Evolutionary conservation across 2,113 vertebrate genomes (phyloP), one percentile per base, ranked within the genome.

Genomic region (Panthera leo): DNA sequence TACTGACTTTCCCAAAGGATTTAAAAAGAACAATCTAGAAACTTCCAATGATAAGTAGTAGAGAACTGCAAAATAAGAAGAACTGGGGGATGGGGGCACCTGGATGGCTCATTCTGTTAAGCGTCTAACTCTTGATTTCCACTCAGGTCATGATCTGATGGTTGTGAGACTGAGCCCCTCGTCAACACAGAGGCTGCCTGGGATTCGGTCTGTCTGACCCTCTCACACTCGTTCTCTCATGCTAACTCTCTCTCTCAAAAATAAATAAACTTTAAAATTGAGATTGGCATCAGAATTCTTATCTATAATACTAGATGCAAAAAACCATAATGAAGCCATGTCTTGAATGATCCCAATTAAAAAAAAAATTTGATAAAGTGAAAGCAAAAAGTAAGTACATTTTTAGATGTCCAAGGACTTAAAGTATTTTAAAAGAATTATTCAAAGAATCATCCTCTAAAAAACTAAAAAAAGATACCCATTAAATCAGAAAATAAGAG

Each of bases 351-450:
- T 86, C 27, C 63, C 51, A 31, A 39, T 18, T 91, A 39, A 95
- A 79, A 79, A 71, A 82, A 70, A 48, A 55, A 58, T 85, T 80
- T 91, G 85, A 10, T 79, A 13, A 95, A 51, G 88, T 85, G 48
- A 76, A 76, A 95, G 36, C 71, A 91, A 85, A 79, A 94, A 67
- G 63, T 87, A 29, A 87, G 58, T 51, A 63, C 63, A 68, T 87
- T 87, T 94, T 86, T 82, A 71, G 39, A 91, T 79, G 61, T 61
- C 39, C 3, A 71, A 80, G 82, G 51, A 80, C 34, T 91, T 63
- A 91, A 80, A 80, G 48, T 10, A 86, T 80, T 80, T 39, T 85
- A 68, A 95, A 79, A 94, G 65, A 88, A 86, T 70, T 79, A 91
- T 61, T 61, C 13, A 85, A 55, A 58, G 55, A 34, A 27, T 39